These are phyloP conservation scores for Meliscaeva auricollis DNA, from an alignment of 2,888 invertebrate species.

Conservation along the genomic window DNA sequence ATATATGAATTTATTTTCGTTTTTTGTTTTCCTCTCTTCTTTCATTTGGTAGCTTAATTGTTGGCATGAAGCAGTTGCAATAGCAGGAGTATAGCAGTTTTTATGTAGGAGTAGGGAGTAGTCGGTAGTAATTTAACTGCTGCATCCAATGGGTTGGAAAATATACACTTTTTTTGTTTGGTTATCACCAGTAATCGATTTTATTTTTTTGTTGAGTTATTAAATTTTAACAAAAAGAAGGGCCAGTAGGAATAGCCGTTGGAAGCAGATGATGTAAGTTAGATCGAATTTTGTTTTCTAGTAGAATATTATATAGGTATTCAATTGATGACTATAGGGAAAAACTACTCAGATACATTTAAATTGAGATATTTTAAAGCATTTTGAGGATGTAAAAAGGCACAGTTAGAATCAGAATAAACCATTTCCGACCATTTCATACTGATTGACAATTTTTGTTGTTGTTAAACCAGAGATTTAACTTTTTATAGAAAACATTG, in stretches of 20 bases:
- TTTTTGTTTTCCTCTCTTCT: neutral
- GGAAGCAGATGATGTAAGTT: slow-evolving; percentile 9
- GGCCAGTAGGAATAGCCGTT: neutral
- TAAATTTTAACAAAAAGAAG: neutral
- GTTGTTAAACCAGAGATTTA: no score
- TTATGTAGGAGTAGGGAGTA: no score
- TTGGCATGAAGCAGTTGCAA: slow-evolving; percentile 50
- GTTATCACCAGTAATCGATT: slow-evolving; percentile 44
- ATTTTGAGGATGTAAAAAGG: no score
- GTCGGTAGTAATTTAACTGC: neutral
- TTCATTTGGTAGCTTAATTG: slow-evolving; percentile 46
- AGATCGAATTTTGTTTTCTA: no score
- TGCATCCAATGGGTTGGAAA: slow-evolving; percentile 54
- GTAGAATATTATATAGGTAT: no score
- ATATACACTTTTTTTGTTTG: slow-evolving; percentile 7
- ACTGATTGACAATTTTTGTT: no score
- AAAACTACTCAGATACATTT: no score
- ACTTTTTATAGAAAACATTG: no score
- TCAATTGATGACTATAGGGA: no score
- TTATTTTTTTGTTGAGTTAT: slow-evolving; percentile 11
- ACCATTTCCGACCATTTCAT: no score
- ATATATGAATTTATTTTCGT: neutral
- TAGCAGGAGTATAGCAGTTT: neutral
- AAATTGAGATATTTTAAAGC: no score
- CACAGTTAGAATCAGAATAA: no score